Percentiles rank a stretch among this genome's conserved stretches.
Conservation (phyloP, 2,888 invertebrate genomes). For the Hirtodrosophila confusa region DNA sequence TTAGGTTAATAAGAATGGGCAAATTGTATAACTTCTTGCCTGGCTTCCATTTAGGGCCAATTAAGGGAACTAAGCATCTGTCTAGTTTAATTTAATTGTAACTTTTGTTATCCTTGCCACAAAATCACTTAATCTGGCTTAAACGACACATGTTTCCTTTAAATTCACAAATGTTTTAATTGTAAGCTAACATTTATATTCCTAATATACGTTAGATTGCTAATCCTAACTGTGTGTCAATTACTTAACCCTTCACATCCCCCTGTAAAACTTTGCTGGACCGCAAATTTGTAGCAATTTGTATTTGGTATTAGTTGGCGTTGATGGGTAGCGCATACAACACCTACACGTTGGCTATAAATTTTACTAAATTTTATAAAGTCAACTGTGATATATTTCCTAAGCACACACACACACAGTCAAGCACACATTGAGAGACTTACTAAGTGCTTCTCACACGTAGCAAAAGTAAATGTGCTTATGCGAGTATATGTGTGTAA, state of each 20-base stretch:
- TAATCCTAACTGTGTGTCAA: slow-evolving; percentile 54
- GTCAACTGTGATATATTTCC: slow-evolving; percentile 62
- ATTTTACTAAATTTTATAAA: slow-evolving; percentile 75
- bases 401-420: slow-evolving; percentile 15
- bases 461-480: slow-evolving; percentile 71
- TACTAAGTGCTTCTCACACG: slow-evolving; percentile 74
- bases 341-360: slow-evolving; percentile 70
- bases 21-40: no score
- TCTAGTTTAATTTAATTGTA: not conserved
- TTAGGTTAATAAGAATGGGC: no score
- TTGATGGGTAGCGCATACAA: slow-evolving; percentile 62
- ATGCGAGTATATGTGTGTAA: slow-evolving; percentile 33
- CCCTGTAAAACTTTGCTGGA: slow-evolving; percentile 30
- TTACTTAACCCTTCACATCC: slow-evolving; percentile 23
- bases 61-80: no score
- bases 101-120: not conserved
- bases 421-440: slow-evolving; percentile 12
- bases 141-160: slow-evolving; percentile 23
- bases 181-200: slow-evolving; percentile 27
- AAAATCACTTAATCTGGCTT: slow-evolving; percentile 21
- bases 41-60: no score
- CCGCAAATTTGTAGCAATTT: slow-evolving; percentile 73
- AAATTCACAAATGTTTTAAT: slow-evolving; percentile 20
- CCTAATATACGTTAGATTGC: slow-evolving; percentile 17
- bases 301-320: slow-evolving; percentile 69